Percentiles rank a stretch among this genome's conserved stretches.
Conservation (phyloP, 1,140 invertebrate genomes). For the Meloidogyne chitwoodi region DNA sequence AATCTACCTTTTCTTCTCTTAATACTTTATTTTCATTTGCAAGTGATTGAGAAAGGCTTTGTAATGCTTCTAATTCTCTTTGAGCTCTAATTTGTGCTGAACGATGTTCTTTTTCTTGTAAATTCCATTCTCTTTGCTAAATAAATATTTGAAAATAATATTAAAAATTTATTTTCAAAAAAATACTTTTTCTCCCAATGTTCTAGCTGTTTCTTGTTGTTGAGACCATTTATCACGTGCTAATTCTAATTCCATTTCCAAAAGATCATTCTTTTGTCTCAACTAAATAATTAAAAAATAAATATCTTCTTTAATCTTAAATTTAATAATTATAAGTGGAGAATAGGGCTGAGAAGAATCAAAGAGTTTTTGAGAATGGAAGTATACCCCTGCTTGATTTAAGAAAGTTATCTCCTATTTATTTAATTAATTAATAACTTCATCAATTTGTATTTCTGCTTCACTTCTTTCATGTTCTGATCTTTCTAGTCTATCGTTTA, state of each 20-base stretch:
- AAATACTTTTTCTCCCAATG: conserved; percentile 10
- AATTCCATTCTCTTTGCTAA: conserved; percentile 20
- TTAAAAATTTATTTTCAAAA: not conserved
- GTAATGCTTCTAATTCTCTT: conserved; percentile 34
- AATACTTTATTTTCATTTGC: conserved; percentile 40
- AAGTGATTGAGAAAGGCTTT: conserved; percentile 34
- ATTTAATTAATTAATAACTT: not conserved
- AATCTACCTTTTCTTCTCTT: conserved; percentile 28
- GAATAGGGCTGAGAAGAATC: too few relatives aligned
- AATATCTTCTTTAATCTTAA: too few relatives aligned
- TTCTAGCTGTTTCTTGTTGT: conserved; percentile 24
- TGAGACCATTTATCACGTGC: conserved; percentile 22
- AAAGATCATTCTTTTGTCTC: conserved; percentile 10
- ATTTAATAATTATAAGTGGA: too few relatives aligned
- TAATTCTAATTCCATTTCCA: conserved; percentile 28
- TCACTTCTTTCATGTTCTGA: not conserved
- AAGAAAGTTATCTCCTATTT: not conserved
- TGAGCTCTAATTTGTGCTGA: conserved; percentile 19
- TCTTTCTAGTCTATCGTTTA: not conserved
- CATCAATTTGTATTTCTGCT: conserved; percentile 6
- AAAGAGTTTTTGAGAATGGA: too few relatives aligned
- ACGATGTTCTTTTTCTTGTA: conserved; percentile 19
- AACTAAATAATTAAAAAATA: not conserved
- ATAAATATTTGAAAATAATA: not conserved
- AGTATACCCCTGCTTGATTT: too few relatives aligned